phyloP scores from a whole-genome alignment of 2,113 vertebrate species.

The Rhodinocichla rosea region DNA sequence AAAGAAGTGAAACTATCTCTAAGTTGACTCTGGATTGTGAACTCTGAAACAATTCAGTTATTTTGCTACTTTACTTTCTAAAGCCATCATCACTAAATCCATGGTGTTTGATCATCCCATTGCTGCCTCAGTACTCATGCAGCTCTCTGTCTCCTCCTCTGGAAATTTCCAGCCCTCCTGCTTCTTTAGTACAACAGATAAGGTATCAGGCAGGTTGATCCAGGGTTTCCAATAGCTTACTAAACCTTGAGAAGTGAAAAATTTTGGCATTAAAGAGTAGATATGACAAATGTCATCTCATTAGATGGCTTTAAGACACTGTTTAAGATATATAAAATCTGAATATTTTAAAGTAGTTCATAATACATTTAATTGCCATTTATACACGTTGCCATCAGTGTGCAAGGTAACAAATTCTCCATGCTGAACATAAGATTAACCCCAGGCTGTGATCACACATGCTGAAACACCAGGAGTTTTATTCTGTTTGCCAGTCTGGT shows the following conservation, averaged over 20 bases:
- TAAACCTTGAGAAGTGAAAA: neutral
- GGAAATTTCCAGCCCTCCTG: neutral
- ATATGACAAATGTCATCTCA: neutral
- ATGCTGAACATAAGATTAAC: neutral
- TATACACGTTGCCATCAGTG: accelerated
- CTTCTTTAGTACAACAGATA: neutral
- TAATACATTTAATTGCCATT: neutral
- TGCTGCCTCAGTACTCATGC: neutral
- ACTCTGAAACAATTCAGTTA: neutral
- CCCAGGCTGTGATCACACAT: neutral
- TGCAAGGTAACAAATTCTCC: neutral
- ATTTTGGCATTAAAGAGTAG: neutral
- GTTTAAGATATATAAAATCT: neutral
- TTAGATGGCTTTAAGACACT: neutral
- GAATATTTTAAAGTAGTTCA: neutral
- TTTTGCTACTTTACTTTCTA: neutral
- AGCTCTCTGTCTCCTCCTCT: neutral
- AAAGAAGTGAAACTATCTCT: neutral
- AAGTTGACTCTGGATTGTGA: neutral
- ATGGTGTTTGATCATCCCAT: accelerated
- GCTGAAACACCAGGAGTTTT: neutral
- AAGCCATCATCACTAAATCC: neutral
- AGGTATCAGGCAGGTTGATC: neutral
- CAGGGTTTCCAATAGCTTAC: neutral
- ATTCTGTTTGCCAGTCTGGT: neutral